These are phyloP conservation scores for Pyrochroa serraticornis DNA, from an alignment of 2,888 invertebrate genomes.

Conservation along the genomic window DNA sequence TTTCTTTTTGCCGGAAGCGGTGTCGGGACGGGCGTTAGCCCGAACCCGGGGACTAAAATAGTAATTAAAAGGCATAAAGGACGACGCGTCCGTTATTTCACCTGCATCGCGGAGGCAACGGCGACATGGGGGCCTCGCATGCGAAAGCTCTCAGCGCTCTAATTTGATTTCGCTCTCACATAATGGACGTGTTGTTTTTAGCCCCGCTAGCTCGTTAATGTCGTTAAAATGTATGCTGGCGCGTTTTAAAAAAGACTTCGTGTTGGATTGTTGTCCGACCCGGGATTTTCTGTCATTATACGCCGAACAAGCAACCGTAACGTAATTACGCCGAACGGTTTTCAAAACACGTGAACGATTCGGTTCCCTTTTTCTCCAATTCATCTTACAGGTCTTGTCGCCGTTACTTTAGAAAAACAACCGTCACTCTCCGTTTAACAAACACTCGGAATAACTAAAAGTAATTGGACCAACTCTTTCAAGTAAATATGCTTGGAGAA, in stretches of 20 bases:
- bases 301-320: not conserved
- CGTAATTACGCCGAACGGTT: slow-evolving; percentile 14
- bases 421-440: too few species aligned
- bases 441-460: too few species aligned
- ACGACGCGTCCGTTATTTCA: slow-evolving; percentile 24
- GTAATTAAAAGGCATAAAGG: slow-evolving; percentile 26
- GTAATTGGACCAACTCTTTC: too few species aligned
- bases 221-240: slow-evolving; percentile 30
- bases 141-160: slow-evolving; percentile 27
- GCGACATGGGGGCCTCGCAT: slow-evolving; percentile 10
- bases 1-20: not conserved
- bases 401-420: too few species aligned
- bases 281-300: slow-evolving; percentile 24
- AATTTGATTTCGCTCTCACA: slow-evolving; percentile 32
- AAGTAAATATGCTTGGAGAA: too few species aligned
- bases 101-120: slow-evolving; percentile 8
- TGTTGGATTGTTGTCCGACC: slow-evolving; percentile 25
- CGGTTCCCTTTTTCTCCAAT: too few species aligned
- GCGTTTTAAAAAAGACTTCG: slow-evolving; percentile 23
- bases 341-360: not conserved
- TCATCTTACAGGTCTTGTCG: too few species aligned
- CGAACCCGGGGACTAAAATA: slow-evolving; percentile 18
- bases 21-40: not conserved
- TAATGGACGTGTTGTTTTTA: slow-evolving; percentile 35
- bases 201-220: slow-evolving; percentile 31